phyloP scores from a whole-genome alignment of 2,113 vertebrate species.

The Syrmaticus mikado region DNA sequence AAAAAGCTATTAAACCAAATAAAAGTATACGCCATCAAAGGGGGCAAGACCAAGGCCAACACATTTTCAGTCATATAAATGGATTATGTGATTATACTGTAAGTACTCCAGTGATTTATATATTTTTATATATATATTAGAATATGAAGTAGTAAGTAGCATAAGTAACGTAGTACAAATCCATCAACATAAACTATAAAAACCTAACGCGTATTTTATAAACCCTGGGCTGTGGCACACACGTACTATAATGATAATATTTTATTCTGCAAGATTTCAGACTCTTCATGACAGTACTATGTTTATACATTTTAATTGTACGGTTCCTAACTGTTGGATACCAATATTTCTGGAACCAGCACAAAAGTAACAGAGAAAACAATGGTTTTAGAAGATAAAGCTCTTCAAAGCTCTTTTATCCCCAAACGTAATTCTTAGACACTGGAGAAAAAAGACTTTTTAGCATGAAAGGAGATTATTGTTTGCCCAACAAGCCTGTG shows the following conservation, averaged over 20 bases:
- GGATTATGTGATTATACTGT: constrained; percentile 8
- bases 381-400: constrained; percentile 54
- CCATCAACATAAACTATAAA: constrained; percentile 5
- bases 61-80: background rate
- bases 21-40: constrained; percentile 11
- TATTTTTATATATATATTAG: background rate
- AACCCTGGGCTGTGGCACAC: background rate
- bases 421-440: constrained; percentile 3
- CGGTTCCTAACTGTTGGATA: background rate
- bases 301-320: constrained; percentile 2
- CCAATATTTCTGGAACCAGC: background rate
- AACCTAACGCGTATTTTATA: constrained; percentile 9
- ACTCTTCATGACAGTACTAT: background rate
- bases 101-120: background rate
- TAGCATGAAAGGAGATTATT: constrained; percentile 38
- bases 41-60: background rate
- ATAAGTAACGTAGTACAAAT: background rate
- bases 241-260: background rate
- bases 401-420: constrained; percentile 52
- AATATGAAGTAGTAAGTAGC: background rate
- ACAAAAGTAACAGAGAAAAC: constrained; percentile 32
- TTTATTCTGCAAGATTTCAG: background rate
- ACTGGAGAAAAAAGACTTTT: background rate
- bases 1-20: background rate
- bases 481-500: background rate